Evolutionary conservation across 2,113 vertebrate genomes (phyloP).

Genomic region (Gadus chalcogrammus): DNA sequence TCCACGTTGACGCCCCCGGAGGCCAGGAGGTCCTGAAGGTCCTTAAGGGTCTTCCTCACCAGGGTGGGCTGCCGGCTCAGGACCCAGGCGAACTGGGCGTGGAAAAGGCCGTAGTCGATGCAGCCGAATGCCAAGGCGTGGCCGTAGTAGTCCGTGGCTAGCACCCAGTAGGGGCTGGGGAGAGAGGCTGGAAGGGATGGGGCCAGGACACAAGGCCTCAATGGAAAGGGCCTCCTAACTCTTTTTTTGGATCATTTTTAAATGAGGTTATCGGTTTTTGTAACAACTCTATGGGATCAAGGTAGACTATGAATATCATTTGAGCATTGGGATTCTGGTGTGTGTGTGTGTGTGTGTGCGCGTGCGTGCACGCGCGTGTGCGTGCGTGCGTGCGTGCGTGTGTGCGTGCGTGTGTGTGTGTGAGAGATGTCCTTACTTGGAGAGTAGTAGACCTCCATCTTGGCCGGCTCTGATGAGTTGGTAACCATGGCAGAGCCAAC

Average conservation of each 20-base stretch:
- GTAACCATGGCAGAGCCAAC: slow-evolving; percentile 42
- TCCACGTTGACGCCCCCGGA: slow-evolving; percentile 66
- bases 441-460: slow-evolving; percentile 60
- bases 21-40: slow-evolving; percentile 70
- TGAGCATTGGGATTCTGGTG: too few relatives aligned
- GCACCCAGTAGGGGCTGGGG: slow-evolving; percentile 77
- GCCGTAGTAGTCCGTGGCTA: slow-evolving; percentile 81
- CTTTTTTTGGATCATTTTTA: too few relatives aligned
- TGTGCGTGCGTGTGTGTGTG: too few relatives aligned
- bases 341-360: not conserved
- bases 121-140: slow-evolving; percentile 85
- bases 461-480: slow-evolving; percentile 55
- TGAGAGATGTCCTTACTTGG: slow-evolving; percentile 32
- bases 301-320: too few relatives aligned
- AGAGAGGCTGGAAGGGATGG: slow-evolving; percentile 64
- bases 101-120: slow-evolving; percentile 66
- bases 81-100: slow-evolving; percentile 78
- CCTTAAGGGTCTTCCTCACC: slow-evolving; percentile 68
- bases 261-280: not conserved
- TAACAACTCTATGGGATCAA: too few relatives aligned
- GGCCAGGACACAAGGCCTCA: too few relatives aligned
- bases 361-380: too few relatives aligned
- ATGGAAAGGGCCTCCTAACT: too few relatives aligned
- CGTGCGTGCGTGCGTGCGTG: not conserved
- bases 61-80: slow-evolving; percentile 74